Percentiles rank a stretch among this genome's conserved stretches.
phyloP scores from a whole-genome alignment of 2,888 invertebrate genomes.

The Arenicola marina region DNA sequence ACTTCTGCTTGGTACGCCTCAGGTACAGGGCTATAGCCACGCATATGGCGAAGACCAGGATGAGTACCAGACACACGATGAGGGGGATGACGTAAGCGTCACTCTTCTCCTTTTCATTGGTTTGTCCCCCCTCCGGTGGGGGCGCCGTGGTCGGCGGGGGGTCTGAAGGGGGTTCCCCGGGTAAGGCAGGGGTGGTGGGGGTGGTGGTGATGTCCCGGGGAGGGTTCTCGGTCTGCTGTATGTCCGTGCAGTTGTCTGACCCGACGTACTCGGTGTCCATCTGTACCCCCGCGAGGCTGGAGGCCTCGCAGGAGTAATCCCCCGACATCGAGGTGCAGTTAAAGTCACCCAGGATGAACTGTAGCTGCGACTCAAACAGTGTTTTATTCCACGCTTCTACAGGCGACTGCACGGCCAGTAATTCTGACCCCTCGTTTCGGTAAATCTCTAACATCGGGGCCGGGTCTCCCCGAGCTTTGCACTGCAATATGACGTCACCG shows the following conservation, averaged over 20 bases:
- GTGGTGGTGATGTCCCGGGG: no score
- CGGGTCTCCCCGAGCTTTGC: not conserved
- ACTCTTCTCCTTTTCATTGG: not conserved
- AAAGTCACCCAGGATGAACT: not conserved
- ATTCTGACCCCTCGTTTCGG: not conserved
- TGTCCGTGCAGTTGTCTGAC: no score
- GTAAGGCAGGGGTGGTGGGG: no score
- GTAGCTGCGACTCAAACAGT: not conserved
- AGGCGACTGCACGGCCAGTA: not conserved
- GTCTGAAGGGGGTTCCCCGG: no score
- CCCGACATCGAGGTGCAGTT: slow-evolving; percentile 8
- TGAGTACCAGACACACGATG: not conserved
- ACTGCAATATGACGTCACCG: not conserved
- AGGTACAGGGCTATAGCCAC: not conserved
- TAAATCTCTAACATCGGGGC: not conserved
- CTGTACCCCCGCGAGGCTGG: slow-evolving; percentile 12
- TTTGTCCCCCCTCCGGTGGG: slow-evolving; percentile 6
- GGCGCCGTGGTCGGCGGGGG: slow-evolving; percentile 17
- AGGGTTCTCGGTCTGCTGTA: no score
- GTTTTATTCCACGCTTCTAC: no score
- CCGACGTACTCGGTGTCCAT: no score
- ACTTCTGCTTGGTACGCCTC: not conserved
- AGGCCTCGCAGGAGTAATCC: slow-evolving; percentile 21
- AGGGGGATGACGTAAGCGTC: not conserved
- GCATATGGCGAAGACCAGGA: not conserved